A percentile compares a stretch with the other conserved stretches of the same genome.
These are phyloP conservation scores for Grammomys surdaster DNA, from an alignment of 2,113 vertebrate species.

Conservation along the genomic window DNA sequence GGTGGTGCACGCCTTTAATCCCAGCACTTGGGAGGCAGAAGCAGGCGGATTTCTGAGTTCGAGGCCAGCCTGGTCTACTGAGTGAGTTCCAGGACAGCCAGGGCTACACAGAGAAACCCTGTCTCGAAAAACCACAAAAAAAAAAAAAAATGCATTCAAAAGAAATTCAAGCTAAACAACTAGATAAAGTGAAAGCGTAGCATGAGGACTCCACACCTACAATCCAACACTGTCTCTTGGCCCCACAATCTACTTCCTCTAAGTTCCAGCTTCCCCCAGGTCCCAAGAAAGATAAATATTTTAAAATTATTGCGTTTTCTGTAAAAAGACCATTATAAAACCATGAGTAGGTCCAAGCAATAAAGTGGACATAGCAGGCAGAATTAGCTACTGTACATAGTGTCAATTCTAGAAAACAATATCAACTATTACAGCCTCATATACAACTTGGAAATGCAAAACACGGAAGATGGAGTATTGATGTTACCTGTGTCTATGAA, in stretches of 20 bases:
- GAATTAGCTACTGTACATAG: not conserved
- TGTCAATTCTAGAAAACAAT: not conserved
- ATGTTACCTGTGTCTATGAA: not conserved
- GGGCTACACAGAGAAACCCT: no score
- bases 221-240: not conserved
- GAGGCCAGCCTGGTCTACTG: no score
- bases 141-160: not conserved
- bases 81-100: no score
- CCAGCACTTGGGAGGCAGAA: no score
- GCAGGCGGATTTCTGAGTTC: no score
- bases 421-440: not conserved
- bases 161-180: constrained; percentile 11
- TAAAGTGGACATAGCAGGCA: not conserved
- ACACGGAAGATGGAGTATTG: not conserved
- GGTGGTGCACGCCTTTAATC: no score
- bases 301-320: not conserved
- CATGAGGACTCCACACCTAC: not conserved
- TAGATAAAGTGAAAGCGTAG: constrained; percentile 29
- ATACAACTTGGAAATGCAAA: not conserved
- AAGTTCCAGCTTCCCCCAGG: not conserved
- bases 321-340: constrained; percentile 57
- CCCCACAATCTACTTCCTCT: not conserved
- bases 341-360: not conserved
- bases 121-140: no score
- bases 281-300: not conserved